Base-by-base conservation (phyloP, 92 coral and sea anemone genomes). In the Diadumene lineata region DNA sequence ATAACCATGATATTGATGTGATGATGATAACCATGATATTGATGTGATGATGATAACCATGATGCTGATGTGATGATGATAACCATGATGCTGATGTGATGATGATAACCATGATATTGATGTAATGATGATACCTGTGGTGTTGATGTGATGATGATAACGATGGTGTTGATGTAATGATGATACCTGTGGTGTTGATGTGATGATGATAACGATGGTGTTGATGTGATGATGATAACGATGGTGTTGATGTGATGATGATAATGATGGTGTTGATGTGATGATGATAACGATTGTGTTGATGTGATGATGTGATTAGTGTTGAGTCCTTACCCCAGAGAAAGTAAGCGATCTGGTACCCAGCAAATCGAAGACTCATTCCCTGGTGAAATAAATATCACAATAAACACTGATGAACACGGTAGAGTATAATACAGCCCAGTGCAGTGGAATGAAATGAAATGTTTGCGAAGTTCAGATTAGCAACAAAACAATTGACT, bases 341-440 rank as follows among this genome's bases (percentile, higher is more conserved):
- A 28, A 82, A 78, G 69, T 82, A 74, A 11, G 91, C 91, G 22
- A 86, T 82, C 78, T 86, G 91, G 38, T 82, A 86, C 7, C 91
- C 91, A 31, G 87, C 82, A 34, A 70, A 86, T 25, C 87, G 72
- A 32, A 86, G 69, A 65, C 91, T 78, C 64, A 60, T 57, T 22
- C 91, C 91, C 91, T 86, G n/a, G n/a, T n/a, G n/a, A n/a, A n/a
- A n/a, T n/a, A n/a, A n/a, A n/a, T n/a, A n/a, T n/a, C n/a, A n/a
- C n/a, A n/a, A n/a, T n/a, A n/a, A n/a, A n/a, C n/a, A n/a, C n/a
- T n/a, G n/a, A n/a, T n/a, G n/a, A n/a, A n/a, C n/a, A n/a, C n/a
- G n/a, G n/a, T n/a, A n/a, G n/a, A n/a, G n/a, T n/a, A n/a, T n/a
- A n/a, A n/a, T n/a, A n/a, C n/a, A n/a, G n/a, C n/a, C n/a, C n/a